phyloP scores from a whole-genome alignment of 1,140 invertebrate genomes.

The Ectropis grisescens region DNA sequence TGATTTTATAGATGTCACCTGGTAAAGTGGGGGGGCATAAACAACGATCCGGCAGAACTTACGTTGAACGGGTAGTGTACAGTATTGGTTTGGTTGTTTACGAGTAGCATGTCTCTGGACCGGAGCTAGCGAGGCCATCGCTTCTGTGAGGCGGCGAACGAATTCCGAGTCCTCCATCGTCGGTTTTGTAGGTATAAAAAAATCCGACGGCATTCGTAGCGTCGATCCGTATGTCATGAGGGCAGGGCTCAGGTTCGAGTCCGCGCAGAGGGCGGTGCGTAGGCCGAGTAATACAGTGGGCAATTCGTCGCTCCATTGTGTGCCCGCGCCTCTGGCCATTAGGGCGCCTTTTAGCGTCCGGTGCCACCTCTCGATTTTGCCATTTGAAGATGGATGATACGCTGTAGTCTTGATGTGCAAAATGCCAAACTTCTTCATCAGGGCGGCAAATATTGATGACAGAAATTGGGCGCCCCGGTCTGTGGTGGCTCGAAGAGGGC shows the following conservation, averaged over 20 bases:
- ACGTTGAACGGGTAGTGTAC: too few species aligned
- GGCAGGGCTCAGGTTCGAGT: slow-evolving; percentile 22
- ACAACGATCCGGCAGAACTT: too few species aligned
- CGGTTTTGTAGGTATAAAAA: slow-evolving; percentile 5
- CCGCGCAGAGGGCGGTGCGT: slow-evolving; percentile 7
- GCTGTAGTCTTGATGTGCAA: slow-evolving; percentile 32
- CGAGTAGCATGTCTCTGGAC: background rate
- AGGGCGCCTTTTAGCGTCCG: slow-evolving; percentile 45
- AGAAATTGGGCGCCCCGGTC: slow-evolving; percentile 52
- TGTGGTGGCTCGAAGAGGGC: slow-evolving; percentile 24
- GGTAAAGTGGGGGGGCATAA: too few species aligned
- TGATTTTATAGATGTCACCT: too few species aligned
- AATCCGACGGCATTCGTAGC: slow-evolving; percentile 17
- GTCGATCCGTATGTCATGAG: slow-evolving; percentile 16
- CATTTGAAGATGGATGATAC: slow-evolving; percentile 48
- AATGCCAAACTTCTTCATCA: slow-evolving; percentile 19
- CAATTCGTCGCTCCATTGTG: slow-evolving; percentile 26
- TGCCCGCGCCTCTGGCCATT: slow-evolving; percentile 7
- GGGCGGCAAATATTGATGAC: slow-evolving; percentile 21
- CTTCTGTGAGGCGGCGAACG: slow-evolving; percentile 1
- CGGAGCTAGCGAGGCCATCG: background rate
- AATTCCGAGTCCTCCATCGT: slow-evolving; percentile 1
- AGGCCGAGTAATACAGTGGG: slow-evolving; percentile 40
- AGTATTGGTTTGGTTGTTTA: too few species aligned
- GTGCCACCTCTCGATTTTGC: slow-evolving; percentile 44